phyloP scores from a whole-genome alignment of 2,797 vertebrate species.

The Peromyscus aztecus region DNA sequence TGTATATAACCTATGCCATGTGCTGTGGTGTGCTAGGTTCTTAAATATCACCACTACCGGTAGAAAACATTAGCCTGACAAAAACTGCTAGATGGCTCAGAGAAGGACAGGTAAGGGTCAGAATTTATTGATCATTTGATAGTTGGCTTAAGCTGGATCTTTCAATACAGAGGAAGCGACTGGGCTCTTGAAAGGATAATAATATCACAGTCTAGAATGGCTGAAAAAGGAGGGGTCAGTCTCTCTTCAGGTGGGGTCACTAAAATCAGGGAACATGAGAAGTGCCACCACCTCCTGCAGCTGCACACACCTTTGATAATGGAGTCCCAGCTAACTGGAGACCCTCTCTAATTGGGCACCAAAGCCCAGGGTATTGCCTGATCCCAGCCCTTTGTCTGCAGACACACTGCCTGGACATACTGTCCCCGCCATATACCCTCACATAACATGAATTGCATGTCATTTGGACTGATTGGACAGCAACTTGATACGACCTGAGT shows the following conservation, averaged over 20 bases:
- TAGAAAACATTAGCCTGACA: neutral
- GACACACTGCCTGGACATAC: neutral
- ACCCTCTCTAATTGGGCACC: neutral
- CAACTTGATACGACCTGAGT: neutral
- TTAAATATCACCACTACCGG: neutral
- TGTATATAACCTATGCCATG: neutral
- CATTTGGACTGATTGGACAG: neutral
- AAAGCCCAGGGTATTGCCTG: neutral
- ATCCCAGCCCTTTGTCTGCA: neutral
- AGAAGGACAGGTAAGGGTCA: neutral
- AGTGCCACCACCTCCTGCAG: neutral
- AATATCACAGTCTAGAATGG: neutral
- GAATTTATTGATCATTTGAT: constrained; percentile 38
- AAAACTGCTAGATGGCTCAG: neutral
- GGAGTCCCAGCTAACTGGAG: neutral
- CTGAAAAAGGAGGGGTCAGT: neutral
- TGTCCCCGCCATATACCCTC: neutral
- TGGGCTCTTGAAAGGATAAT: neutral
- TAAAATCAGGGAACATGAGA: neutral
- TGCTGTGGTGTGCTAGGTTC: neutral
- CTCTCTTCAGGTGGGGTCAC: neutral
- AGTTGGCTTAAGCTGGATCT: neutral
- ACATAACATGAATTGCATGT: neutral
- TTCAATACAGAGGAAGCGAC: neutral
- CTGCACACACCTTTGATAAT: neutral